Evolutionary conservation across 1,140 invertebrate genomes (phyloP).

Genomic region (Rhopalosiphum maidis): DNA sequence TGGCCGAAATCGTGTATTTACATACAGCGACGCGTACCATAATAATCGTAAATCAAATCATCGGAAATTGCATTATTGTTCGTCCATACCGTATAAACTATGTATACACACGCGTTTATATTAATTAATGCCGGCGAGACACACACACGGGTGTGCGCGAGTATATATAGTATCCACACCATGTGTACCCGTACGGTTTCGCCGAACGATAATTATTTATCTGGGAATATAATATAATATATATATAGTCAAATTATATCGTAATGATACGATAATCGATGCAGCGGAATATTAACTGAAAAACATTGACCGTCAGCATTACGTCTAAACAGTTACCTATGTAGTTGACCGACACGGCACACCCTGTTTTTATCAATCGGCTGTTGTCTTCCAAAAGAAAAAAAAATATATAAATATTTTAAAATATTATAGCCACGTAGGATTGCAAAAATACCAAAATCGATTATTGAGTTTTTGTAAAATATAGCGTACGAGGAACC

Average conservation of each 20-base stretch:
- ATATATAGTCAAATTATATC: too few relatives aligned
- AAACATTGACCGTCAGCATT: too few relatives aligned
- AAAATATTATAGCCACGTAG: too few relatives aligned
- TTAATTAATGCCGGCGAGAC: neutral
- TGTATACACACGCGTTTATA: neutral
- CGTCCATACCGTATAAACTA: neutral
- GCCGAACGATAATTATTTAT: neutral
- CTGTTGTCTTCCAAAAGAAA: too few relatives aligned
- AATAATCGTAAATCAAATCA: slow-evolving; percentile 8
- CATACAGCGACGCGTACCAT: neutral
- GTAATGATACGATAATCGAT: neutral
- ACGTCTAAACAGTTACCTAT: too few relatives aligned
- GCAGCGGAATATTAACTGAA: neutral
- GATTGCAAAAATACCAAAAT: too few relatives aligned
- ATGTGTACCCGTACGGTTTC: neutral
- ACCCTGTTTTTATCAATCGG: too few relatives aligned
- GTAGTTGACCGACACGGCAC: too few relatives aligned
- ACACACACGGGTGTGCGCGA: too few relatives aligned
- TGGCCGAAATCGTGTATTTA: neutral
- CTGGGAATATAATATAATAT: neutral
- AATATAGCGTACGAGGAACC: too few relatives aligned
- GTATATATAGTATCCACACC: neutral
- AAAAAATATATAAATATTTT: too few relatives aligned
- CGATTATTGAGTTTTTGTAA: too few relatives aligned
- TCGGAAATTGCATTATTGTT: slow-evolving; percentile 29